Evolutionary conservation across 2,888 invertebrate species (phyloP), one percentile per base, ranked within the genome.

Genomic region (Lasioglossum morio): DNA sequence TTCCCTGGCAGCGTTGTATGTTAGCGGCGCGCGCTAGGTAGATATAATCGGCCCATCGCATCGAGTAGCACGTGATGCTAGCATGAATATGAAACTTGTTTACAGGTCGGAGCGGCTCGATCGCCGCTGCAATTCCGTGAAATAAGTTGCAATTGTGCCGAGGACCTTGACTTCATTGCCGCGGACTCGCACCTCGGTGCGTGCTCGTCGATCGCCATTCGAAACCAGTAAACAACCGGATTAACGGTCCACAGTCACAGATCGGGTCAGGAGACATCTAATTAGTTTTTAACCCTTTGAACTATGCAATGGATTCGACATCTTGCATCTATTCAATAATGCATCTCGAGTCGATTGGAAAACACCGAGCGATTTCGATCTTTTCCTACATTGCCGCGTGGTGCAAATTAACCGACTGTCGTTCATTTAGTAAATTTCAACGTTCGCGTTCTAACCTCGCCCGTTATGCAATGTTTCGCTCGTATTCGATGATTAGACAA

Each of bases 11-110:
- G 34, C 76, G 72, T n/a, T 43, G 40, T 70, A 5, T 16, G 76
- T 79, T 79, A 84, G 74, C 63, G 72, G 48, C 37, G 46, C 19
- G 60, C 66, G 57, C 60, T 27, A 79, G 53, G 30, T 66, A 53
- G 77, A 80, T 72, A 81, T 72, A 76, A 73, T 78, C 60, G 75
- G 34, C 69, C 37, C 70, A 81, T 37, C 27, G 66, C 70, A 81
- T 43, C 34, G 70, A 46, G 27, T 27, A 77, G 77, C 80, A 83
- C 81, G 87, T 87, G 88, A 83, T 66, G 23, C n/a, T 27, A 27
- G 83, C 77, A 88, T 87, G 90, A 79, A 82, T 85, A 86, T 85
- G 82, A 87, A 90, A 88, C 89, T 90, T 90, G 90, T 90, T 90
- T 90, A 90, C 86, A 81, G 78, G 81, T 85, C 82, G 72, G 77